Percentiles rank a stretch among this genome's conserved stretches.
phyloP scores from a whole-genome alignment of 2,888 invertebrate genomes.

The Platycheirus rosarum region DNA sequence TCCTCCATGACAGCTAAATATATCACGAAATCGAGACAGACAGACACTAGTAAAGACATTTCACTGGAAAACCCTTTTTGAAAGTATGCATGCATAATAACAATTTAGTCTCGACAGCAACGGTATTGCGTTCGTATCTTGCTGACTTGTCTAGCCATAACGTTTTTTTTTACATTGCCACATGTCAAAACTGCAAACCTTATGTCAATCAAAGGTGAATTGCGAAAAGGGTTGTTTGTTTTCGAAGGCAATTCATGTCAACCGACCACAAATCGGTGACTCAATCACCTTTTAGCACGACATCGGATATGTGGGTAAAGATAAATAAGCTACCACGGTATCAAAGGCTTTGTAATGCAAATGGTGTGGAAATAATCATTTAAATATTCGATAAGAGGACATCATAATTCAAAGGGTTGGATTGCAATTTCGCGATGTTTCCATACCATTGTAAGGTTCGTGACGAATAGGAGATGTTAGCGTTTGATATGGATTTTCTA shows the following conservation, averaged over 20 bases:
- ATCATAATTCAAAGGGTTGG: no score
- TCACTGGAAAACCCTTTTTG: not conserved
- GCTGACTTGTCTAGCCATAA: conserved; percentile 16
- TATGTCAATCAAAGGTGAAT: conserved; percentile 27
- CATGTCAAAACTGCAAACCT: conserved; percentile 5
- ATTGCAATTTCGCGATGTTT: no score
- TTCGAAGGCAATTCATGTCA: not conserved
- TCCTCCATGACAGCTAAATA: not conserved
- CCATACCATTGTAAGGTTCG: no score
- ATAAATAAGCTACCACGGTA: no score
- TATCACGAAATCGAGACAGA: not conserved
- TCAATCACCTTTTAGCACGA: not conserved
- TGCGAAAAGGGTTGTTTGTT: conserved; percentile 1
- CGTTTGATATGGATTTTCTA: no score
- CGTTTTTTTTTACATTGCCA: not conserved
- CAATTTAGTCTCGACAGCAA: conserved; percentile 1
- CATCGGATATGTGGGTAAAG: not conserved
- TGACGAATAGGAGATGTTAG: no score
- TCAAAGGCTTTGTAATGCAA: no score
- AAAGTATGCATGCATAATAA: not conserved
- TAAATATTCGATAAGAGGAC: no score
- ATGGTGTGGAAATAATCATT: no score
- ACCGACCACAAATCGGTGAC: not conserved
- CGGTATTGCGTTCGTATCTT: not conserved
- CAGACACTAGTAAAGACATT: not conserved